These are phyloP conservation scores for Amniataba percoides DNA, from an alignment of 2,797 vertebrate genomes.

Conservation along the genomic window DNA sequence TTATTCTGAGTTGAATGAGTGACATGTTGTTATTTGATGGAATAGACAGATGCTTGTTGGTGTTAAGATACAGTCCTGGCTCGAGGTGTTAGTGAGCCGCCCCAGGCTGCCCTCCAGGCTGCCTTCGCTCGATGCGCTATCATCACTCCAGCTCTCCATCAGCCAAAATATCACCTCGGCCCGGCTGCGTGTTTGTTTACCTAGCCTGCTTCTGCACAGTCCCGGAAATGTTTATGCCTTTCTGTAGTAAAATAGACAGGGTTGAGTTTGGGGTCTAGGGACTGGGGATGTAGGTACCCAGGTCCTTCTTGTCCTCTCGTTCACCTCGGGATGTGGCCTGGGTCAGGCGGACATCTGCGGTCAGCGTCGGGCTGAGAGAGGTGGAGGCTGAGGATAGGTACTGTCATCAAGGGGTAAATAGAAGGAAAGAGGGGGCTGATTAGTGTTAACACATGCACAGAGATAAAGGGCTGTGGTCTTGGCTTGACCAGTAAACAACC, in stretches of 20 bases:
- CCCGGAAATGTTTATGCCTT: conserved; percentile 72
- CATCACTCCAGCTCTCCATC: conserved; percentile 73
- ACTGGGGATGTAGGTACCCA: conserved; percentile 30
- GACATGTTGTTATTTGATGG: conserved; percentile 74
- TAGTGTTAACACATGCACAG: conserved; percentile 81
- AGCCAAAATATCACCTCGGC: conserved; percentile 65
- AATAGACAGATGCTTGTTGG: conserved; percentile 81
- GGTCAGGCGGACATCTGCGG: conserved; percentile 89
- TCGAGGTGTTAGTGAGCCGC: conserved; percentile 80
- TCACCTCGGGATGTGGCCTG: conserved; percentile 75
- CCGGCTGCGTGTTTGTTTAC: conserved; percentile 76
- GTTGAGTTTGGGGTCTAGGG: conserved; percentile 43
- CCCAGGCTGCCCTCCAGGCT: conserved; percentile 80
- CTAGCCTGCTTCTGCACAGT: conserved; percentile 66
- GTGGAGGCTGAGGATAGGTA: conserved; percentile 89
- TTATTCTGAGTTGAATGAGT: conserved; percentile 66
- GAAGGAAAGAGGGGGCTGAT: conserved; percentile 82
- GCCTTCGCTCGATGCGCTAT: conserved; percentile 70
- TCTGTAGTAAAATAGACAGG: conserved; percentile 78
- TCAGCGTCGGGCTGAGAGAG: conserved; percentile 81
- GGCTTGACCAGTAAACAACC: conserved; percentile 79
- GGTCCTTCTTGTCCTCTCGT: conserved; percentile 75
- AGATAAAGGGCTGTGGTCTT: conserved; percentile 87
- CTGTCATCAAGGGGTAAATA: conserved; percentile 92
- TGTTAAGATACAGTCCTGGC: conserved; percentile 77